phyloP scores from a whole-genome alignment of 1,140 invertebrate species.

The Eumaeus atala region DNA sequence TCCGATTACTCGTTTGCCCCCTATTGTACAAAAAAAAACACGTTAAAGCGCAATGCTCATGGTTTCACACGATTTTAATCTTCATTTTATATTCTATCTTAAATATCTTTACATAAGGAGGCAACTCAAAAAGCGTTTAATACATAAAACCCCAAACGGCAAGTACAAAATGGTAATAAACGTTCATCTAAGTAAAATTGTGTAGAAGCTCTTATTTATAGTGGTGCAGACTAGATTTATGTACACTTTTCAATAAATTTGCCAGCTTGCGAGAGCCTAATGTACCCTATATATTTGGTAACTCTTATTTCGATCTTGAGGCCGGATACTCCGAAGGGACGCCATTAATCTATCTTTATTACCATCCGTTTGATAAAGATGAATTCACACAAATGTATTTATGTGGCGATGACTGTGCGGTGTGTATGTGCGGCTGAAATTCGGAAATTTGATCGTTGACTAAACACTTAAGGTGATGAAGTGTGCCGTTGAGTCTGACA shows the following conservation, averaged over 20 bases:
- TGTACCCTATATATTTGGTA: slow-evolving; percentile 20
- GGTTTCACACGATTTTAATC: too few species aligned
- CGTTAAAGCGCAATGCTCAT: too few species aligned
- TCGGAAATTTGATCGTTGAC: slow-evolving; percentile 28
- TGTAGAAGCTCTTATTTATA: background rate
- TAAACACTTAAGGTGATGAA: slow-evolving; percentile 28
- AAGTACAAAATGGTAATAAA: slow-evolving; percentile 5
- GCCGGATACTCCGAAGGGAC: slow-evolving; percentile 26
- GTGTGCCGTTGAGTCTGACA: slow-evolving; percentile 1
- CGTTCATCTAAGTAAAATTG: slow-evolving; percentile 5
- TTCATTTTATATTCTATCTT: too few species aligned
- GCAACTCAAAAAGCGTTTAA: too few species aligned
- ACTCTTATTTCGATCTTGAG: slow-evolving; percentile 15
- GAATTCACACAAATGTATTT: slow-evolving; percentile 60
- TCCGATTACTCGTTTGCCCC: too few species aligned
- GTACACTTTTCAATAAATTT: slow-evolving; percentile 14
- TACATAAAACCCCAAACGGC: too few species aligned
- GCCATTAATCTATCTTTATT: slow-evolving; percentile 65
- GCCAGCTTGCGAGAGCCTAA: slow-evolving; percentile 12
- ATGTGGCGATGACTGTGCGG: slow-evolving; percentile 27
- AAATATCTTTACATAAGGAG: too few species aligned
- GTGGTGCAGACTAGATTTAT: background rate
- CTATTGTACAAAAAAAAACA: too few species aligned
- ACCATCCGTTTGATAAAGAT: slow-evolving; percentile 53
- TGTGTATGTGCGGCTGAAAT: slow-evolving; percentile 15